phyloP scores from a whole-genome alignment of 2,113 vertebrate genomes.

The Xiphophorus couchianus region DNA sequence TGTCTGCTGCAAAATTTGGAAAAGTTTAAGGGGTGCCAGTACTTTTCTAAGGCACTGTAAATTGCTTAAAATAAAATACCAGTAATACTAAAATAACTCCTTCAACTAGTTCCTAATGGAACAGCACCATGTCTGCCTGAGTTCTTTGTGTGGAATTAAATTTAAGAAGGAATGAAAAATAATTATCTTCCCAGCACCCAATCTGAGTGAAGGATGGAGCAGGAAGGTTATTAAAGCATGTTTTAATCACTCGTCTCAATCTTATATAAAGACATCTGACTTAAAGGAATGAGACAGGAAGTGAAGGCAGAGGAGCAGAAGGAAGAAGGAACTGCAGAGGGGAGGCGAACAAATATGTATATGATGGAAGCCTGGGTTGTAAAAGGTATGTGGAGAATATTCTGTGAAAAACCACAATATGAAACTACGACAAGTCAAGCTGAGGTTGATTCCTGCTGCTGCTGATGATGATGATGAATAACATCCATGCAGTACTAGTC shows the following conservation, averaged over 20 bases:
- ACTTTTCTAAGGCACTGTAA: too few species aligned
- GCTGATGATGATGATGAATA: background rate
- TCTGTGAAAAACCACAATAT: conserved; percentile 14
- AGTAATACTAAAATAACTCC: too few species aligned
- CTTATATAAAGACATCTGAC: conserved; percentile 62
- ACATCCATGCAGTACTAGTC: background rate
- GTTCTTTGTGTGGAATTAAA: background rate
- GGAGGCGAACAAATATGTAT: background rate
- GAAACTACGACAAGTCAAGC: conserved; percentile 27
- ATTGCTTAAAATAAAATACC: too few species aligned
- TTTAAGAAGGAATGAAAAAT: background rate
- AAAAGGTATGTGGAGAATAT: conserved; percentile 3
- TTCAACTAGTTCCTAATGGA: too few species aligned
- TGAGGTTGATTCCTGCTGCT: background rate
- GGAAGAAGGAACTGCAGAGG: background rate
- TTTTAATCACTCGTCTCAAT: conserved; percentile 47
- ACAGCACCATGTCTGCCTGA: background rate
- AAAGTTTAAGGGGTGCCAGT: too few species aligned
- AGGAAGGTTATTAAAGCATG: background rate
- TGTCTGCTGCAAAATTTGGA: too few species aligned
- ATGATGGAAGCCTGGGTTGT: conserved; percentile 24
- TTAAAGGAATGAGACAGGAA: conserved; percentile 51
- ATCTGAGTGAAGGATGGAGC: background rate
- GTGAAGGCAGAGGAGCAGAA: conserved; percentile 10
- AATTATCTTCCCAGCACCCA: background rate